Percentiles rank a stretch among this genome's conserved stretches.
Evolutionary conservation across 2,888 invertebrate species (phyloP).

Genomic region (Nomada fucata): DNA sequence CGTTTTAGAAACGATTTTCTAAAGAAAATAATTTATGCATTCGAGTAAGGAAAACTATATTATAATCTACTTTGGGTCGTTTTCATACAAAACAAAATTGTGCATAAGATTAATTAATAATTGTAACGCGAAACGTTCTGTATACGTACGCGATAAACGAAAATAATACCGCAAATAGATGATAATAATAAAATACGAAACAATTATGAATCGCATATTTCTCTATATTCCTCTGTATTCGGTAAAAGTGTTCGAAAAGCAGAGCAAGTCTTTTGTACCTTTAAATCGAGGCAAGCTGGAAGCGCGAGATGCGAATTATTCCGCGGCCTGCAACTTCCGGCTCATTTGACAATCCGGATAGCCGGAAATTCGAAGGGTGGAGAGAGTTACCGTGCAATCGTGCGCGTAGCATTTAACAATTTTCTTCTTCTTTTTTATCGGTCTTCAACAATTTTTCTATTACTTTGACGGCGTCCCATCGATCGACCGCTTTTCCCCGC

Average conservation of each 20-base stretch:
- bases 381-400: neutral
- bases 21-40: no score
- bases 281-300: conserved; percentile 17
- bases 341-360: conserved; percentile 58
- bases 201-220: no score
- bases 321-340: conserved; percentile 50
- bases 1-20: no score
- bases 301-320: conserved; percentile 55
- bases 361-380: conserved; percentile 50
- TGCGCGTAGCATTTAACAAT: conserved; percentile 2
- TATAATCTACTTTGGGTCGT: no score
- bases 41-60: no score
- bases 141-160: no score
- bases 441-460: conserved; percentile 44
- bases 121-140: no score
- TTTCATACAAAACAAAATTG: no score
- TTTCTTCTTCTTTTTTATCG: neutral
- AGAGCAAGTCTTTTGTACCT: conserved; percentile 2
- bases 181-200: neutral
- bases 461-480: conserved; percentile 24
- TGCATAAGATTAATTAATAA: no score
- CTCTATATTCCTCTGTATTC: neutral
- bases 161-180: no score
- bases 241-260: neutral
- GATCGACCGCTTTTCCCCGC: conserved; percentile 28